phyloP scores from a whole-genome alignment of 37 sponge, comb jelly and placozoan genomes.

The Lycopodina hypogea region DNA sequence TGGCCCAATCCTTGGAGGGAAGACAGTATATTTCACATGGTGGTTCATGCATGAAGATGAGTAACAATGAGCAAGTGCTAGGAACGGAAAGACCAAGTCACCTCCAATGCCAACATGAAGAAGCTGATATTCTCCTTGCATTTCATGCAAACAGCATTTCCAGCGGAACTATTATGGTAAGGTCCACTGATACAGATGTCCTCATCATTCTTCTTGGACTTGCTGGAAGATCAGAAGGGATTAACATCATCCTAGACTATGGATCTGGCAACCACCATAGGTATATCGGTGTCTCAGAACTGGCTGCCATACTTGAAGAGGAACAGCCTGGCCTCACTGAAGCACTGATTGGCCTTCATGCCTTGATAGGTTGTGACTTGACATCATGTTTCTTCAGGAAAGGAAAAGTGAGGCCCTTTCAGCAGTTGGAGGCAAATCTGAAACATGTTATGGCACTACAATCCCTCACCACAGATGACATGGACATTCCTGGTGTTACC shows the following conservation, averaged over 20 bases:
- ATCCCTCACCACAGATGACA: not conserved
- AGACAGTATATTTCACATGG: not conserved
- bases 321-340: not conserved
- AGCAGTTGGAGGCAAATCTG: not conserved
- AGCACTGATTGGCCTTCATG: not conserved
- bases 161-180: not conserved
- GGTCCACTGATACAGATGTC: conserved; percentile 5
- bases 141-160: conserved; percentile 2
- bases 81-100: not conserved
- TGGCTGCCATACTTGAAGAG: conserved; percentile 3
- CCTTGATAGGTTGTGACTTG: not conserved
- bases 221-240: conserved; percentile 1
- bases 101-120: conserved; percentile 1
- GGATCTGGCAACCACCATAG: not conserved
- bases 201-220: not conserved
- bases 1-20: not conserved
- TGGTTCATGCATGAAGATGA: conserved; percentile 4
- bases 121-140: not conserved
- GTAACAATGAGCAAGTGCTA: not conserved
- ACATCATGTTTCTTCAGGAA: not conserved
- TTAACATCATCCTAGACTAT: conserved; percentile 3
- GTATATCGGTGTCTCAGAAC: not conserved
- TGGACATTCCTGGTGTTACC: not conserved
- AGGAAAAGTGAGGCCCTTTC: not conserved
- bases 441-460: not conserved